phyloP scores from a whole-genome alignment of 23 tunicate genomes.

The Ascidia mentula region DNA sequence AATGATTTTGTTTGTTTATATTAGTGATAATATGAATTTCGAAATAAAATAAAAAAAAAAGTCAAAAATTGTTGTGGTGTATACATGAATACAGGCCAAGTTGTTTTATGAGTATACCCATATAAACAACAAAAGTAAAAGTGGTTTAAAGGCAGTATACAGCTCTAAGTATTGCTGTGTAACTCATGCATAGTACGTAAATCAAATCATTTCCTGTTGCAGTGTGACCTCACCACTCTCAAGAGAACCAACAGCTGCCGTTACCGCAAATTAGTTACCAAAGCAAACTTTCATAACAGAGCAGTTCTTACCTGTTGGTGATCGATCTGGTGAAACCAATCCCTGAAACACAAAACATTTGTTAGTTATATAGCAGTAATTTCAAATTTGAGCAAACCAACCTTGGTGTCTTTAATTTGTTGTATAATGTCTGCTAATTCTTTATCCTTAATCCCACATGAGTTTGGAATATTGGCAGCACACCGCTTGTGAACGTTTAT shows the following conservation, averaged over 20 bases:
- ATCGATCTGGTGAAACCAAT: neutral
- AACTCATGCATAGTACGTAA: neutral
- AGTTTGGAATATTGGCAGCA: slow-evolving; percentile 67
- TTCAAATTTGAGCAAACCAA: neutral
- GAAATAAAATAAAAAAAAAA: neutral
- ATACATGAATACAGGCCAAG: neutral
- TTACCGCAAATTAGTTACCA: neutral
- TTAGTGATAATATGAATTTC: no score
- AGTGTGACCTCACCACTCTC: slow-evolving; percentile 8
- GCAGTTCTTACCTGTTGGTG: neutral
- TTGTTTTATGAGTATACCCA: neutral
- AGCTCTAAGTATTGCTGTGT: neutral
- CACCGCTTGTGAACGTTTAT: slow-evolving; percentile 96
- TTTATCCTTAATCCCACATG: slow-evolving; percentile 94
- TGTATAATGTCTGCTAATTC: slow-evolving; percentile 76
- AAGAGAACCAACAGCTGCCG: slow-evolving; percentile 6
- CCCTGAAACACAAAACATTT: neutral
- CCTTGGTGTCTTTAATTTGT: slow-evolving; percentile 26
- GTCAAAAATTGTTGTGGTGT: neutral
- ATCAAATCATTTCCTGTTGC: slow-evolving; percentile 12
- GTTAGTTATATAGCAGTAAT: neutral
- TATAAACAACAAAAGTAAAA: no score
- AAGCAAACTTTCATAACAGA: neutral
- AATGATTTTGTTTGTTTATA: no score
- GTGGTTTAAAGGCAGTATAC: neutral